A percentile compares a stretch with the other conserved stretches of the same genome.
Conservation (phyloP, 2,113 vertebrate genomes). For the Neofelis nebulosa region DNA sequence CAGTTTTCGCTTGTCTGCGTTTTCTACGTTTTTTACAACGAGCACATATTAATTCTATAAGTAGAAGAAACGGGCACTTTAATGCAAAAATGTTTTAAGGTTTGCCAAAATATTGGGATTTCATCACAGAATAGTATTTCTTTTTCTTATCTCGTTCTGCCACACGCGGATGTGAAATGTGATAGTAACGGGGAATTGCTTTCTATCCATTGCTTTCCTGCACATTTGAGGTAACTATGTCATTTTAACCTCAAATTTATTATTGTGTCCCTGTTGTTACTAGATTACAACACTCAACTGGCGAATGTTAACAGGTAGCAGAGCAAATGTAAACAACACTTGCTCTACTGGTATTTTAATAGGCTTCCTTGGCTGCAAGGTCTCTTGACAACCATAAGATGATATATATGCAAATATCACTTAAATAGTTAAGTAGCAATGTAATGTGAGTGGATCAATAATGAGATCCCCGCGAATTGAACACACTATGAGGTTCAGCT, state of each 20-base stretch:
- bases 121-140: conserved; percentile 9
- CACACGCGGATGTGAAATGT: conserved; percentile 15
- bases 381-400: conserved; percentile 50
- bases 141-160: conserved; percentile 28
- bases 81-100: conserved; percentile 20
- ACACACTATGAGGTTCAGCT: background rate
- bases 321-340: conserved; percentile 65
- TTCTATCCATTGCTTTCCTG: conserved; percentile 4
- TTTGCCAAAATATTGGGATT: conserved; percentile 59
- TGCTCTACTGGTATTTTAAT: conserved; percentile 56
- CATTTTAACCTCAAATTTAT: conserved; percentile 5
- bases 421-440: conserved; percentile 45
- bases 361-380: conserved; percentile 38
- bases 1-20: conserved; percentile 11
- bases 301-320: conserved; percentile 60
- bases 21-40: conserved; percentile 23
- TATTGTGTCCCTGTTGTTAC: conserved; percentile 46
- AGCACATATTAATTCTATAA: conserved; percentile 36
- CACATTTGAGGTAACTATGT: conserved; percentile 36
- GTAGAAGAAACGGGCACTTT: background rate
- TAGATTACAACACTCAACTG: conserved; percentile 25
- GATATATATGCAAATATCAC: conserved; percentile 54
- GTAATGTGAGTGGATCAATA: conserved; percentile 56
- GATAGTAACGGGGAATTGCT: background rate
- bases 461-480: conserved; percentile 51